Percentiles rank a stretch among this genome's conserved stretches.
Conservation (phyloP, 2,888 invertebrate genomes). For the Osmoderma eremita region DNA sequence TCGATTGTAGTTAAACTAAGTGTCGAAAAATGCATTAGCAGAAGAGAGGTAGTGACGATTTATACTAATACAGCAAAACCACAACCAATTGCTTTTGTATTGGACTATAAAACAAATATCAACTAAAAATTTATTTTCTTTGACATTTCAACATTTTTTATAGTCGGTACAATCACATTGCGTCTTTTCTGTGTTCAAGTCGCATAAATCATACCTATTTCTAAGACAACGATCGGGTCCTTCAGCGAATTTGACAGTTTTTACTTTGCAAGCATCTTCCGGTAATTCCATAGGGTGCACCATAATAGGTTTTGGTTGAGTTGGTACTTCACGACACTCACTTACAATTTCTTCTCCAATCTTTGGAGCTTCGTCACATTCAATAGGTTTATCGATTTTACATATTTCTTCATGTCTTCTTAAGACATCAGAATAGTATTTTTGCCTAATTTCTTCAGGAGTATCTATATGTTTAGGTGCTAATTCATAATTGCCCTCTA, state of each 20-base stretch:
- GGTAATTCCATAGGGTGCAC: slow-evolving; percentile 56
- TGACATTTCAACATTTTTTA: slow-evolving; percentile 37
- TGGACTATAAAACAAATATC: no score
- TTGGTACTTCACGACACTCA: slow-evolving; percentile 31
- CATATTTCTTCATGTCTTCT: slow-evolving; percentile 59
- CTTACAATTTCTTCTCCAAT: slow-evolving; percentile 40
- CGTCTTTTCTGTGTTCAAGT: slow-evolving; percentile 55
- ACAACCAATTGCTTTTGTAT: no score
- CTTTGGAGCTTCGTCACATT: slow-evolving; percentile 51
- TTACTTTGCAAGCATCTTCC: slow-evolving; percentile 55
- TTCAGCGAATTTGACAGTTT: slow-evolving; percentile 57
- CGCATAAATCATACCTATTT: slow-evolving; percentile 58
- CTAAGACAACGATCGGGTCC: slow-evolving; percentile 54
- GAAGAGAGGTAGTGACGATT: no score
- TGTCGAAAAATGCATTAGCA: no score
- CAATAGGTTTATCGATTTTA: slow-evolving; percentile 51
- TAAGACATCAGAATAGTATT: slow-evolving; percentile 59
- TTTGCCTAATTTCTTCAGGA: slow-evolving; percentile 59
- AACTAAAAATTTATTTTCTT: slow-evolving; percentile 26
- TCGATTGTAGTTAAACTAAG: no score
- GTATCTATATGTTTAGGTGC: slow-evolving; percentile 61
- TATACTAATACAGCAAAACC: no score
- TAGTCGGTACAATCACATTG: slow-evolving; percentile 59
- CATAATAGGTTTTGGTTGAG: slow-evolving; percentile 54
- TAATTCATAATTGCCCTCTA: slow-evolving; percentile 49